Percentiles rank a stretch among this genome's conserved stretches.
phyloP scores from a whole-genome alignment of 2,888 invertebrate genomes.

The Mycalesis mineus region DNA sequence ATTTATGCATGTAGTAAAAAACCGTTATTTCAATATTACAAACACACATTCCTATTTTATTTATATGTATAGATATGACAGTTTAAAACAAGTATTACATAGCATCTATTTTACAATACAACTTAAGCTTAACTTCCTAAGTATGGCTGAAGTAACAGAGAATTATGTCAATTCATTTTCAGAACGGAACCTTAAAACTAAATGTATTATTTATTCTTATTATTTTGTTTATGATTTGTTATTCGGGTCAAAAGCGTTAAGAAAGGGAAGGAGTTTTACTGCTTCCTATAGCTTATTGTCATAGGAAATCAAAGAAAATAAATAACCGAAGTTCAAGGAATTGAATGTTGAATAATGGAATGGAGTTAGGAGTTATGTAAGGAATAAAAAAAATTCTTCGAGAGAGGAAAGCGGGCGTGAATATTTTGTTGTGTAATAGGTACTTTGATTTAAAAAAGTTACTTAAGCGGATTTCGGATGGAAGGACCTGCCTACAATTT shows the following conservation, averaged over 20 bases:
- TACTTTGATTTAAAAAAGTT: constrained; percentile 2
- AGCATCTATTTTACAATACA: background rate
- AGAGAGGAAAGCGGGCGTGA: constrained; percentile 8
- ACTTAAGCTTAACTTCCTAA: background rate
- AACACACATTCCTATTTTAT: too few species aligned
- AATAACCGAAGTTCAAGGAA: constrained; percentile 24
- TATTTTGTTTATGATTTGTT: constrained; percentile 24
- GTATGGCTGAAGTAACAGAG: background rate
- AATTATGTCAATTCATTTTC: background rate
- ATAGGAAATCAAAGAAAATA: constrained; percentile 27
- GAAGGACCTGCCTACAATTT: too few species aligned
- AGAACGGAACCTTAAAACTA: constrained; percentile 11
- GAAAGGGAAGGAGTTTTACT: constrained; percentile 24
- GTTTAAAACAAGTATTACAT: too few species aligned
- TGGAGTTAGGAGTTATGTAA: constrained; percentile 15
- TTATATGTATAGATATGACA: too few species aligned
- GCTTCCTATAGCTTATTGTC: constrained; percentile 26
- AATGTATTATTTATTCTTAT: constrained; percentile 21
- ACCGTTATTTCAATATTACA: too few species aligned
- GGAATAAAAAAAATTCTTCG: constrained; percentile 16
- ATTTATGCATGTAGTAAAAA: too few species aligned
- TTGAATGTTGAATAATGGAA: constrained; percentile 22
- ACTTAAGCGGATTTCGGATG: constrained; percentile 1
- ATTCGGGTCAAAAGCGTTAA: constrained; percentile 26
- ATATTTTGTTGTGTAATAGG: constrained; percentile 13